A percentile compares a stretch with the other conserved stretches of the same genome.
phyloP scores from a whole-genome alignment of 2,113 vertebrate genomes.

The Bagarius yarrelli region DNA sequence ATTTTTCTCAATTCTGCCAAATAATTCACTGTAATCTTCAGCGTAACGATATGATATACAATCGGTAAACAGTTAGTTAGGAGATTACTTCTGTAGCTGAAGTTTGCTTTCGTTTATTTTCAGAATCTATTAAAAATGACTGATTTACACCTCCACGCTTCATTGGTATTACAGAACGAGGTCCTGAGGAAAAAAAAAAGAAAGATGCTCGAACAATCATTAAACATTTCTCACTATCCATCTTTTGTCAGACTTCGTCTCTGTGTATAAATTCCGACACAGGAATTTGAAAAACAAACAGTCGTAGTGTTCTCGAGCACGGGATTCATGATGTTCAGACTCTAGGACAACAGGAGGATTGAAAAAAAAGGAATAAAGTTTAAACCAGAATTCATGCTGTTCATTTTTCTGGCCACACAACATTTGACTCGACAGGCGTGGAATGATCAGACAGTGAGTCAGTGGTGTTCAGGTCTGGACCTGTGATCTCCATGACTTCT shows the following conservation, averaged over 20 bases:
- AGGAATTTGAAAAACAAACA: constrained; percentile 31
- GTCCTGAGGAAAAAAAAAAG: no score
- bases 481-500: constrained; percentile 49
- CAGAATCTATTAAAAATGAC: no score
- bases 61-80: no score
- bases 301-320: background rate
- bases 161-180: no score
- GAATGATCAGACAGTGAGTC: constrained; percentile 64
- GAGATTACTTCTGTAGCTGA: no score
- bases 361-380: background rate
- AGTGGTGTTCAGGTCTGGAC: constrained; percentile 41
- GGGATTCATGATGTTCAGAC: background rate
- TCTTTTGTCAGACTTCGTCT: background rate
- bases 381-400: constrained; percentile 44
- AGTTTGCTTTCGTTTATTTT: no score
- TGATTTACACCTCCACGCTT: no score
- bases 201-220: background rate
- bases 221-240: background rate
- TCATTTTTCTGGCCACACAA: constrained; percentile 28
- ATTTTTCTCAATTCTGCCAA: background rate
- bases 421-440: constrained; percentile 43
- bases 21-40: background rate
- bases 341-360: background rate
- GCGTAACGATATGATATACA: no score
- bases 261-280: background rate